These are phyloP conservation scores for Cyprinodon brontotheroides DNA, from an alignment of 2,113 vertebrate species.

Conservation along the genomic window DNA sequence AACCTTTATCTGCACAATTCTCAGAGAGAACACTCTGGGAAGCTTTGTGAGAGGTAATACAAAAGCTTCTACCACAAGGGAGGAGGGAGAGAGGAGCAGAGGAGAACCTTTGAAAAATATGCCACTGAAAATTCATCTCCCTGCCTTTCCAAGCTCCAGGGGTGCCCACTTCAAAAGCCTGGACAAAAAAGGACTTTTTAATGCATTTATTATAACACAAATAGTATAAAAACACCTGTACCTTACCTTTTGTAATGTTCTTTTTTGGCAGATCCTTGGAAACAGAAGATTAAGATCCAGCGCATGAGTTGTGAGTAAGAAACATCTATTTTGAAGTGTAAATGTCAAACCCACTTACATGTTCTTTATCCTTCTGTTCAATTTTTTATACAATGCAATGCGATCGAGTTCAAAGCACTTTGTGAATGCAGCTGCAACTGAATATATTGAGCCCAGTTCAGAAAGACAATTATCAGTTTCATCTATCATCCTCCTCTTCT, in stretches of 20 bases:
- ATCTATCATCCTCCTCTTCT: background rate
- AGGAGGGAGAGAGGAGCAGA: constrained; percentile 15
- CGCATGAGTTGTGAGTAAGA: constrained; percentile 36
- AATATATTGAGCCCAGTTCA: background rate
- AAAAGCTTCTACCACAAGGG: constrained; percentile 50
- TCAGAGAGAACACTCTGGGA: constrained; percentile 50
- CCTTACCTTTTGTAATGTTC: background rate
- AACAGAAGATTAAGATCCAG: constrained; percentile 25
- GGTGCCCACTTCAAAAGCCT: constrained; percentile 32
- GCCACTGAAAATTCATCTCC: constrained; percentile 37
- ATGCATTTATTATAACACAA: constrained; percentile 47
- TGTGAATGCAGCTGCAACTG: background rate
- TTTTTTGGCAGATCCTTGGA: constrained; percentile 16
- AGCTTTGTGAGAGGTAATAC: constrained; percentile 56
- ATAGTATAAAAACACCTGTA: background rate
- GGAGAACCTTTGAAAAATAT: constrained; percentile 44
- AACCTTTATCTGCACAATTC: constrained; percentile 55
- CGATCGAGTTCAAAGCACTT: background rate
- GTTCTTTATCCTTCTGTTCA: background rate
- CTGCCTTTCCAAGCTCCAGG: constrained; percentile 14
- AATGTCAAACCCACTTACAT: constrained; percentile 1
- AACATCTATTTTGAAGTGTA: constrained; percentile 1
- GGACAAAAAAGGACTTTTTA: constrained; percentile 26
- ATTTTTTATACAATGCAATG: background rate
- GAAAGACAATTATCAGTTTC: background rate